Percentiles rank a stretch among this genome's conserved stretches.
Evolutionary conservation across 2,797 vertebrate genomes (phyloP).

Genomic region (Myotis daubentonii): DNA sequence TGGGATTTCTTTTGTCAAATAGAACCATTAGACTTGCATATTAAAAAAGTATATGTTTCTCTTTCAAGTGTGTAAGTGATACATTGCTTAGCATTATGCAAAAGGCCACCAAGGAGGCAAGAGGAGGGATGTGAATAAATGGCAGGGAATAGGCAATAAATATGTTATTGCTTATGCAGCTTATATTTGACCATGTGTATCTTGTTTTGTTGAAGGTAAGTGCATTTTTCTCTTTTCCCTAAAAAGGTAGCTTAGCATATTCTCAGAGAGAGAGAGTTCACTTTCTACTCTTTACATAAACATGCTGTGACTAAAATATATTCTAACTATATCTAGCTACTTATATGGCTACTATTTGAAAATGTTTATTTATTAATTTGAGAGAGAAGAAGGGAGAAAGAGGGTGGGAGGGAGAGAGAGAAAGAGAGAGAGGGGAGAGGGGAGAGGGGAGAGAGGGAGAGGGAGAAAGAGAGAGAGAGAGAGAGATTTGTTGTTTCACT

Average conservation of each 20-base stretch:
- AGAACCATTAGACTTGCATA: constrained; percentile 77
- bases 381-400: not conserved
- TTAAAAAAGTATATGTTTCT: constrained; percentile 77
- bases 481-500: not conserved
- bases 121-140: constrained; percentile 42
- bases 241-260: constrained; percentile 54
- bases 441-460: too few relatives aligned
- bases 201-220: constrained; percentile 12
- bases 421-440: too few relatives aligned
- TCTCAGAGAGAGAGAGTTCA: not conserved
- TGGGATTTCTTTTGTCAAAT: constrained; percentile 79
- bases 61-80: constrained; percentile 68
- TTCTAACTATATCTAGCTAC: not conserved
- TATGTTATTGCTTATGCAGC: not conserved
- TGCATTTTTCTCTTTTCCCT: constrained; percentile 48
- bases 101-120: constrained; percentile 75
- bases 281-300: not conserved
- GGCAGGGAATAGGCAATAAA: constrained; percentile 6
- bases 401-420: too few relatives aligned
- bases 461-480: not conserved
- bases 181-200: not conserved
- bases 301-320: not conserved
- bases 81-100: constrained; percentile 67
- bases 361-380: not conserved
- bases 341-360: not conserved